Evolutionary conservation across 2,888 invertebrate genomes (phyloP), one percentile per base, ranked within the genome.

Genomic region (Luperina testacea): DNA sequence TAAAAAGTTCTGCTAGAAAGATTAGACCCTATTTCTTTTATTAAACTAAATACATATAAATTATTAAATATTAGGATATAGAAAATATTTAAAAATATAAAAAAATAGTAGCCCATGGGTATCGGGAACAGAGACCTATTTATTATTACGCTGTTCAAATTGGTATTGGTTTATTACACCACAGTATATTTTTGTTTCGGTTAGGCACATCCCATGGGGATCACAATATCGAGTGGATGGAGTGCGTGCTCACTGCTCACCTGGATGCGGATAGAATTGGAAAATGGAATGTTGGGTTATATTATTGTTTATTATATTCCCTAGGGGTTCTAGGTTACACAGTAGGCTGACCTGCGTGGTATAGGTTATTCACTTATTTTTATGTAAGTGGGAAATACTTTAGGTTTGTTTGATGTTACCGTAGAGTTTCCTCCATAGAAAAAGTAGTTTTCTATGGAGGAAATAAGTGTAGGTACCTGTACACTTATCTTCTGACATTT

Each of bases 201-300:
- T 72, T 48, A 80, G 48, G 72, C 65, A 38, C 9, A 20, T 76
- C 84, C 80, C 69, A 3, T 13, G 75, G 59, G 82, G 2, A 32
- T 20, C 61, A n/a, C 80, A 63, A 67, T 67, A 61, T 38, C 48
- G 38, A 61, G n/a, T 82, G 51, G 59, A 79, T 61, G 63, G 57
- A 57, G 48, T 82, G 13, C 20, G 45, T 24, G 24, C 57, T 32
- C 48, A 82, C 59, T 24, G n/a, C 57, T 32, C 48, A 82, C 59
- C 65, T 70, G 71, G 11, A 64, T 20, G 24, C 11, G 38, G n/a
- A 48, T 48, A 67, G 4, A 13, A 32, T 17, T 69, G 17, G 38
- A 57, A 72, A 64, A 72, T 59, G 57, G 42, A 69, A 74, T 78
- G n/a, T 38, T 71, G 15, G 45, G 38, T 42, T 69, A 42, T n/a